phyloP scores from a whole-genome alignment of 2,113 vertebrate genomes.

The Perognathus longimembris region DNA sequence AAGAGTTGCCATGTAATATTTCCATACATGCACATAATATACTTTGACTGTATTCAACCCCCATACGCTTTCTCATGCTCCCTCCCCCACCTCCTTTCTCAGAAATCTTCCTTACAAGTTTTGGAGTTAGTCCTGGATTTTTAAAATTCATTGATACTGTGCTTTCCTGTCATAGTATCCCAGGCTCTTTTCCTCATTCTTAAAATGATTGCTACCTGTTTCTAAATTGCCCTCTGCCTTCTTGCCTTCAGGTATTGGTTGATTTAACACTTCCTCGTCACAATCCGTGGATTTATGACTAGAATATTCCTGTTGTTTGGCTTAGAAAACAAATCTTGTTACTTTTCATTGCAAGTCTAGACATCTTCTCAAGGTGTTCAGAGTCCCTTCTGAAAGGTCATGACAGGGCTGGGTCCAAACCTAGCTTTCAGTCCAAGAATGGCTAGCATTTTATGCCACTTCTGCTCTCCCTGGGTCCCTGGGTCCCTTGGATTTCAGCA shows the following conservation, averaged over 20 bases:
- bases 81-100: too few relatives aligned
- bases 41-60: too few relatives aligned
- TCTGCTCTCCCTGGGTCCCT: not conserved
- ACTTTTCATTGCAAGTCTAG: not conserved
- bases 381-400: not conserved
- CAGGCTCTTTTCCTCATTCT: not conserved
- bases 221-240: constrained; percentile 23
- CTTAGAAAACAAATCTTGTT: constrained; percentile 12
- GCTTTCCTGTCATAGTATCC: not conserved
- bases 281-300: not conserved
- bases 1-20: too few relatives aligned
- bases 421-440: not conserved
- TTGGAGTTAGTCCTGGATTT: not conserved
- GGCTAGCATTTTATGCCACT: not conserved
- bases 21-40: too few relatives aligned
- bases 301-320: not conserved
- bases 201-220: not conserved
- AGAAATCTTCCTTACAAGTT: too few relatives aligned
- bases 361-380: not conserved
- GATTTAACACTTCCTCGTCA: not conserved
- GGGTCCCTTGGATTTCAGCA: not conserved
- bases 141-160: not conserved
- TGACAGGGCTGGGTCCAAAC: not conserved
- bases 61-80: too few relatives aligned
- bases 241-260: not conserved